These are phyloP conservation scores for Phylloscopus trochilus DNA, from an alignment of 2,113 vertebrate species.

Conservation along the genomic window DNA sequence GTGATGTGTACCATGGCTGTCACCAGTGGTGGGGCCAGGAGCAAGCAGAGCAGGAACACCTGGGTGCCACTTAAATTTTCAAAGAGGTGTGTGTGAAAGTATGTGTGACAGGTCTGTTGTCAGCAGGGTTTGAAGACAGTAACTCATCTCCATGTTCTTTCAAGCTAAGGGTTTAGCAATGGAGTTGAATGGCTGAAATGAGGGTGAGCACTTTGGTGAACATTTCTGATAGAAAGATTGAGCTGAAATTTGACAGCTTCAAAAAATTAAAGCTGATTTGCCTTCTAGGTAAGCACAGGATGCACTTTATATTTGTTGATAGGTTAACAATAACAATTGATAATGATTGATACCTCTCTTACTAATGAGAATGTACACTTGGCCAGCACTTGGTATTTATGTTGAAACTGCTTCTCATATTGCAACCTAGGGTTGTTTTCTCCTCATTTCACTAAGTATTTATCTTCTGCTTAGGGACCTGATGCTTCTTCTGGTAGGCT, in stretches of 20 bases:
- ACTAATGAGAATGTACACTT: neutral
- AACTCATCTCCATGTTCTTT: neutral
- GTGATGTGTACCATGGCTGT: neutral
- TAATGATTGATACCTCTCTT: neutral
- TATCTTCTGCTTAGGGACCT: neutral
- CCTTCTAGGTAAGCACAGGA: neutral
- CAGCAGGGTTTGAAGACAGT: neutral
- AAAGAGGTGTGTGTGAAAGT: neutral
- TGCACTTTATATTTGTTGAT: neutral
- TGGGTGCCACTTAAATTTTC: neutral
- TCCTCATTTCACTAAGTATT: neutral
- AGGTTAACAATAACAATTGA: fast-evolving
- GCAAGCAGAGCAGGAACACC: fast-evolving
- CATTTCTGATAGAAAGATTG: neutral
- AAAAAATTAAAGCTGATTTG: neutral
- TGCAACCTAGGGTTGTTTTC: neutral
- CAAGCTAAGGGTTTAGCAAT: neutral
- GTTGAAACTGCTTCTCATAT: neutral
- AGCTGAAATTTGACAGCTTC: neutral
- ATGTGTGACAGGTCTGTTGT: neutral
- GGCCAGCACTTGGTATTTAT: neutral
- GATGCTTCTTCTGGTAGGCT: neutral
- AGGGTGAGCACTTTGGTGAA: neutral
- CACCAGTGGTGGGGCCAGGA: neutral
- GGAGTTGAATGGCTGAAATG: neutral